Evolutionary conservation across 2,888 invertebrate species (phyloP), one percentile per base, ranked within the genome.

Genomic region (Chrysomela aeneicollis): DNA sequence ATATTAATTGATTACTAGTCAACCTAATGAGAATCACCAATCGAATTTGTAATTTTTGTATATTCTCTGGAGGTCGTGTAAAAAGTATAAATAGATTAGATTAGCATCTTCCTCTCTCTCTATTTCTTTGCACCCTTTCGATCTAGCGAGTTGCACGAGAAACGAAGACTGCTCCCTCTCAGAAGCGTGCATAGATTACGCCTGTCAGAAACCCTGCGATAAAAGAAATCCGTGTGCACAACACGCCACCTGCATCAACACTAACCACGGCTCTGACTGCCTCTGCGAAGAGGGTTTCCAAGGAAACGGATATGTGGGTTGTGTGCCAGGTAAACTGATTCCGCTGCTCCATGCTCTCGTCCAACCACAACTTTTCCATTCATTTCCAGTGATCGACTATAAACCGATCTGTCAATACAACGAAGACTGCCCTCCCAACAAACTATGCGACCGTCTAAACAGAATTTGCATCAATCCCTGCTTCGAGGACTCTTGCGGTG

Each of bases 391-490:
- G n/a, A 32, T 59, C 10, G 75, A 78, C 59, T 75, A 85, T 68
- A 84, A 85, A 73, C 85, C 88, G 71, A 87, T 94, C 58, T 95
- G 95, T 79, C 94, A 94, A 80, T 94, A 93, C 82, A 94, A 95
- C 77, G 94, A 93, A 85, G 94, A 95, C 77, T 95, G 95, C 79
- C 93, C 94, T 60, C 92, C 92, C n/a, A 88, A 91, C 76, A 89
- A 92, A 75, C 84, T 93, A 19, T 95, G 95, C 80, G 94, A 95
- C 82, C 87, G 94, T 73, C 84, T 94, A 55, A 94, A 94, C 77
- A 86, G 94, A 78, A 87, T 91, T 54, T 95, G 95, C 79, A 91
- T 93, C 71, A 94, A 89, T 81, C 93, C 93, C 1, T 94, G 94
- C 78, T 85, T 87, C 72, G 89, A 90, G 73, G 90, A 92, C 78